phyloP scores from a whole-genome alignment of 1,140 invertebrate species.

The Conopomorpha cramerella region DNA sequence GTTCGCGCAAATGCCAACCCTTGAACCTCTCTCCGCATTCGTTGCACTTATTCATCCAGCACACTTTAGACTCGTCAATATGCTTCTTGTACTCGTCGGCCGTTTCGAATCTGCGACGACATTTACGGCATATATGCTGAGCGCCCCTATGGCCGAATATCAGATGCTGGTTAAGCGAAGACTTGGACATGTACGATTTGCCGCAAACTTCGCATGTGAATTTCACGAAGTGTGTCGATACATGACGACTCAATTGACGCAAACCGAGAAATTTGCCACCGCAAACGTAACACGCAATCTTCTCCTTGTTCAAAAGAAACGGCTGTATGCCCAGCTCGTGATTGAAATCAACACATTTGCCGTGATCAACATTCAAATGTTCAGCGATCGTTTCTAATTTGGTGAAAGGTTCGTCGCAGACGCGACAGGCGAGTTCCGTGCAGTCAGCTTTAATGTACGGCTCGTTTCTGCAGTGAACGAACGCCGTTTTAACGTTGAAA shows the following conservation, averaged over 20 bases:
- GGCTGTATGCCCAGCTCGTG: background rate
- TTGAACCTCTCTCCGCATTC: conserved; percentile 18
- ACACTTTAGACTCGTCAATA: conserved; percentile 8
- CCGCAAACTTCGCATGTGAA: background rate
- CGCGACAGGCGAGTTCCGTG: background rate
- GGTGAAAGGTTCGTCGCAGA: background rate
- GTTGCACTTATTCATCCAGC: conserved; percentile 14
- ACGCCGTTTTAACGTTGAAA: background rate
- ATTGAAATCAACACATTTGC: background rate
- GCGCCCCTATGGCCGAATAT: conserved; percentile 3
- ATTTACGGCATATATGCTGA: conserved; percentile 17
- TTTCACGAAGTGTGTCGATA: background rate
- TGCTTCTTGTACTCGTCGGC: conserved; percentile 14
- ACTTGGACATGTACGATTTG: background rate
- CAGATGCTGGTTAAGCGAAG: background rate
- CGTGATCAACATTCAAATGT: background rate
- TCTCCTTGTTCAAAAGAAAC: background rate
- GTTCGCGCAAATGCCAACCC: conserved; percentile 11
- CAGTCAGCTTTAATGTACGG: background rate
- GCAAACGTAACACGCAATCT: background rate
- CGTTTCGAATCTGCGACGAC: conserved; percentile 12
- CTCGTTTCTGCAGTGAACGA: background rate
- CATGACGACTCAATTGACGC: background rate
- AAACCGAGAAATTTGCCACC: background rate
- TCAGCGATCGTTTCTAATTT: background rate